Evolutionary conservation across 1,140 invertebrate species (phyloP), one percentile per base, ranked within the genome.

Genomic region (Anadara kagoshimensis): DNA sequence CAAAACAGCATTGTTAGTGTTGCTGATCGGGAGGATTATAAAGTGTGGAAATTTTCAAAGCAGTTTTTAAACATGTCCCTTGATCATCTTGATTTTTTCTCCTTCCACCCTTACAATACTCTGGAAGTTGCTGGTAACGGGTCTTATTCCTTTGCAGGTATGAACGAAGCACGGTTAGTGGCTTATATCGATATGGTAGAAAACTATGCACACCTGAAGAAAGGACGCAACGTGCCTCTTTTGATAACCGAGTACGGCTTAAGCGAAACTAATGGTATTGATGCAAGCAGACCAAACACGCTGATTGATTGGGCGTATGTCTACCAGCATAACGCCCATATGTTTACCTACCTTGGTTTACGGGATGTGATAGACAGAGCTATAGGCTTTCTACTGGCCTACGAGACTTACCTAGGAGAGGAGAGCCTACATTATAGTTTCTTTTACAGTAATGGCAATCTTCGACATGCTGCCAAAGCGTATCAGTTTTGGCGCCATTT

Each of bases 331-430:
- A 70, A 63, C 43, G 43, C 45, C 16, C 69, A 70, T n/a, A 70
- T 70, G 69, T 70, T 70, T 43, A 70, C 69, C 8, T 70, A 70
- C 43, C 43, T 53, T 18, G 54, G 54, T 49, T 70, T 22, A 22
- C 45, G 69, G 22, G 43, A 56, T 29, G 45, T 62, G 14, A 70
- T 70, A 20, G 58, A 70, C 45, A 26, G 47, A 14, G 69, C 58
- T 14, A 54, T 70, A 16, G 69, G 53, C 29, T 70, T 70, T 41
- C 20, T 63, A 0, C 20, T 63, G 5, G 14, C 58, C 41, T 29
- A 70, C 41, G 41, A 22, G 12, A 22, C 11, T 20, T 16, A 22
- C 26, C 58, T 58, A 56, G 57, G 45, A 47, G 22, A 51, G 18
- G 18, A 49, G 10, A 41, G 20, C 4, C 29, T 67, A 14, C 53